These are phyloP conservation scores for Hyperoodon ampullatus DNA, from an alignment of 2,113 vertebrate species.

Conservation along the genomic window DNA sequence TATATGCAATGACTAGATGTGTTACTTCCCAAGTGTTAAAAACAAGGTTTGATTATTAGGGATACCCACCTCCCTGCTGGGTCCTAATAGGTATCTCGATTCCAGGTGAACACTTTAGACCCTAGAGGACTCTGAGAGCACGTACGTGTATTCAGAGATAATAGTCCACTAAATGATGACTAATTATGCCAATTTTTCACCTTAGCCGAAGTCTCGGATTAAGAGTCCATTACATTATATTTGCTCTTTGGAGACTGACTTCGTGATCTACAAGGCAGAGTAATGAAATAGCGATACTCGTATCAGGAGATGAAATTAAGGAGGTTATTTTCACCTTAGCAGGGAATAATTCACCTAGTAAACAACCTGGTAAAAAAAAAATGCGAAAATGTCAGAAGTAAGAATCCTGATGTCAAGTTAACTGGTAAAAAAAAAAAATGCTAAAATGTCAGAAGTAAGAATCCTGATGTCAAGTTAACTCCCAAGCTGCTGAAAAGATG, in stretches of 20 bases:
- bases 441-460: background rate
- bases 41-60: background rate
- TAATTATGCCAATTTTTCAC: conserved; percentile 19
- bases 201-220: background rate
- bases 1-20: background rate
- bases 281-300: background rate
- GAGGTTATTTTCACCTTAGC: conserved; percentile 10
- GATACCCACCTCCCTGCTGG: background rate
- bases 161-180: background rate
- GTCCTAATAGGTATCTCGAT: background rate
- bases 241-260: conserved; percentile 18
- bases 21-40: conserved; percentile 11
- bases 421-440: background rate
- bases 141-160: conserved; percentile 36
- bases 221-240: conserved; percentile 57
- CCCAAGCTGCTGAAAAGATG: conserved; percentile 8
- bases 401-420: background rate
- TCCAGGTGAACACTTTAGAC: background rate
- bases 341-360: conserved; percentile 10
- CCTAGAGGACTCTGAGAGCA: background rate
- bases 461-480: background rate
- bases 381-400: background rate
- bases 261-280: background rate
- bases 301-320: conserved; percentile 33
- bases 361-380: background rate